phyloP scores from a whole-genome alignment of 1,140 invertebrate species.

The Temnothorax longispinosus region DNA sequence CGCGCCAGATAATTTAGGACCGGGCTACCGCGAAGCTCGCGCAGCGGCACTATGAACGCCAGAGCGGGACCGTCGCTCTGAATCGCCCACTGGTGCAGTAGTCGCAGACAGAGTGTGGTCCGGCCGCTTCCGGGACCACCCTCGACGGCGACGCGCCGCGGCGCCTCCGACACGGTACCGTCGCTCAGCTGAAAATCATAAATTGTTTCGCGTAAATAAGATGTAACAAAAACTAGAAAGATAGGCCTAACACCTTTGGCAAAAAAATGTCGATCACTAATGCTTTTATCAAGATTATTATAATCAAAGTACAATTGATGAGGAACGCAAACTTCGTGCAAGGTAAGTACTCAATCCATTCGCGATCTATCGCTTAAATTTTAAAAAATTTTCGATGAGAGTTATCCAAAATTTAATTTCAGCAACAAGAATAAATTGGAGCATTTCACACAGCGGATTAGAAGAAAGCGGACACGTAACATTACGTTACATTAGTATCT shows the following conservation, averaged over 20 bases:
- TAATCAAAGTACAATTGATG: not conserved
- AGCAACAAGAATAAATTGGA: not conserved
- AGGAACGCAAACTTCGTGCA: not conserved
- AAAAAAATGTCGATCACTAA: not conserved
- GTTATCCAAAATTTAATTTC: not conserved
- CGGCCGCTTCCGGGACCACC: slow-evolving; percentile 86
- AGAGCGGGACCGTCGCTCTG: slow-evolving; percentile 83
- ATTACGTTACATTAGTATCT: not conserved
- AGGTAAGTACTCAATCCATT: not conserved
- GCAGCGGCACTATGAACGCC: slow-evolving; percentile 86
- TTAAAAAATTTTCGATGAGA: not conserved
- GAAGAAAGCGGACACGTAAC: not conserved
- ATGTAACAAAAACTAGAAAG: not conserved
- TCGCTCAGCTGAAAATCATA: slow-evolving; percentile 81
- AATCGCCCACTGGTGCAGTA: slow-evolving; percentile 87
- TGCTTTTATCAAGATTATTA: not conserved
- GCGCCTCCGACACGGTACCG: slow-evolving; percentile 83
- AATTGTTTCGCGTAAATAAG: not conserved
- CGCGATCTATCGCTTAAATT: not conserved
- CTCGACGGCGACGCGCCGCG: slow-evolving; percentile 85
- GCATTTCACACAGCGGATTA: not conserved
- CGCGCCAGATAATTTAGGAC: slow-evolving; percentile 84
- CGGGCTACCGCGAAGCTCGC: slow-evolving; percentile 84
- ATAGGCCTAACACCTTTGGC: not conserved
- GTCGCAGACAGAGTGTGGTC: slow-evolving; percentile 85